Base-by-base conservation (phyloP, 2,888 invertebrate genomes). In the Sinelater perroti region DNA sequence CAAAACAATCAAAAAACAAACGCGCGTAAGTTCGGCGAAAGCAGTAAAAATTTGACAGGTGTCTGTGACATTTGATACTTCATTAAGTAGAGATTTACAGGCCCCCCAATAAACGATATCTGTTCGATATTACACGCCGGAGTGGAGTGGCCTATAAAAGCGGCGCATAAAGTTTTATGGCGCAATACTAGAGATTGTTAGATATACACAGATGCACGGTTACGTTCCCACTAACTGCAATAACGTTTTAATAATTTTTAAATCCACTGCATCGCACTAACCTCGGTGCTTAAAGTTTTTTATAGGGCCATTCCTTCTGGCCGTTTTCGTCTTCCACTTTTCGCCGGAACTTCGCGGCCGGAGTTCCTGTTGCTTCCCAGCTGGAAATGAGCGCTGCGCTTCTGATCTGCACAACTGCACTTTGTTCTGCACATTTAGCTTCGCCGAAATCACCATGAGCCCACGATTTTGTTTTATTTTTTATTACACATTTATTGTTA, bases 71-170 rank as follows among this genome's bases (percentile, higher is more conserved):
- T 70, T 71, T 72, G 68, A 73, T 75, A 75, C 73, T 74, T 75
- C 72, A 73, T 74, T 74, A 74, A 72, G 71, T 70, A 66, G 70
- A 75, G 75, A 76, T 76, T 76, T 76, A 76, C 72, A 75, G 72
- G 70, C 71, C 68, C 70, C 72, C 69, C 72, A 75, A 76, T 76
- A 76, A 75, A 75, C 70, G 75, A 75, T 76, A 75, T 75, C 74
- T 72, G 72, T 67, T 72, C 70, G 70, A 73, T 75, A 74, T 73
- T 69, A 59, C 49, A 53, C 59, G 50, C 52, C 54, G 54, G 69
- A 67, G 71, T 69, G 68, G 72, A 73, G 70, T 72, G 75, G 72
- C 70, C 74, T 71, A 75, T 75, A 75, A 75, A 75, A 71, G 68
- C 64, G 67, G 68, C 66, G 70, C 70, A 71, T 76, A 76, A 76